Percentiles rank a stretch among this genome's conserved stretches.
These are phyloP conservation scores for Lampris megalopsis DNA, from an alignment of 2,113 vertebrate species.

Conservation along the genomic window DNA sequence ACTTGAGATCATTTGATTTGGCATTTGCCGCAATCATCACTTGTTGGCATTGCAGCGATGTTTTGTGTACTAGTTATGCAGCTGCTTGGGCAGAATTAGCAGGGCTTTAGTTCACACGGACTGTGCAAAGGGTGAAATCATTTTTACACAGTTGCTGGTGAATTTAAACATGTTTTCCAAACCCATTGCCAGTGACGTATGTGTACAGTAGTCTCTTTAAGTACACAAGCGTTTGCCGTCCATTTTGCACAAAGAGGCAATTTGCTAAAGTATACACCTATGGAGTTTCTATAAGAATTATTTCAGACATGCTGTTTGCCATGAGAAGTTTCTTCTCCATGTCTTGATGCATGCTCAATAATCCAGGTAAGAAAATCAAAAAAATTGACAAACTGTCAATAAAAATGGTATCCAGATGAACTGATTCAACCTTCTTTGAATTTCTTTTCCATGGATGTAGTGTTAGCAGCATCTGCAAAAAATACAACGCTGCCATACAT, in stretches of 20 bases:
- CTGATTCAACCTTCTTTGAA: no score
- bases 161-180: neutral
- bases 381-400: no score
- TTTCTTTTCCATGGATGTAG: no score
- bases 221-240: neutral
- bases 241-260: neutral
- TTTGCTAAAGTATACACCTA: conserved; percentile 26
- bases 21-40: neutral
- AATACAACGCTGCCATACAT: no score
- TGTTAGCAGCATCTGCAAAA: no score
- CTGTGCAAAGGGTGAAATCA: neutral
- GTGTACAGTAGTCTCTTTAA: neutral
- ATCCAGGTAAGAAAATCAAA: no score
- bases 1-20: neutral
- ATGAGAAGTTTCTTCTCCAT: neutral
- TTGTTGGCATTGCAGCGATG: neutral
- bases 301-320: neutral
- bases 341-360: no score
- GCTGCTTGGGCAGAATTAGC: neutral
- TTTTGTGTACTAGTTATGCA: neutral
- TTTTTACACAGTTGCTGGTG: neutral
- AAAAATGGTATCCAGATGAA: no score
- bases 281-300: neutral
- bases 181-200: neutral
- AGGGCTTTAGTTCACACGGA: neutral